Conservation (phyloP, 2,888 invertebrate genomes). For the Furcula furcula region DNA sequence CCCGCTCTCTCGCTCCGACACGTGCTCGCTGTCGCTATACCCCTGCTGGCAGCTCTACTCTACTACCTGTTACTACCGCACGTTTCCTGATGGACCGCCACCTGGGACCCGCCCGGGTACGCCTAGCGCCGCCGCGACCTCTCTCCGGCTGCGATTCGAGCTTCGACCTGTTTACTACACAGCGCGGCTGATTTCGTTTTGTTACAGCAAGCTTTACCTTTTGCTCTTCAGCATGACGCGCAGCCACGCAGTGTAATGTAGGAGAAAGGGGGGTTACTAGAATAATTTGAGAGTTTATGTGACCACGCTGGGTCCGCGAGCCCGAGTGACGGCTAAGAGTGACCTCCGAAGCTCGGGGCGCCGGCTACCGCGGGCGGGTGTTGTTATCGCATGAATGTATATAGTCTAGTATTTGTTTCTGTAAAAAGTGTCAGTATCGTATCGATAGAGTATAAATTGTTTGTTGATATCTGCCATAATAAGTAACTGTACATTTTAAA, state of each 20-base stretch:
- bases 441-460: constrained; percentile 68
- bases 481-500: constrained; percentile 75
- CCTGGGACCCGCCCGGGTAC: constrained; percentile 78
- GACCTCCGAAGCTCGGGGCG: no score
- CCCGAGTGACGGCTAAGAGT: neutral
- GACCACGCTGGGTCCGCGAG: constrained; percentile 32
- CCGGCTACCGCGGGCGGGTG: constrained; percentile 28
- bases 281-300: constrained; percentile 47
- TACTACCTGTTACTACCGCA: constrained; percentile 83
- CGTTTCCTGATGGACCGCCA: constrained; percentile 84
- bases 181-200: no score
- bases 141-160: constrained; percentile 9
- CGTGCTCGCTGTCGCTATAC: constrained; percentile 68
- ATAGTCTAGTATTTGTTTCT: constrained; percentile 61
- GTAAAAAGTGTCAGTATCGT: constrained; percentile 70
- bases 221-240: no score
- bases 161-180: no score
- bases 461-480: constrained; percentile 81
- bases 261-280: no score
- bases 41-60: constrained; percentile 80
- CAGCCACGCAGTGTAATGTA: no score
- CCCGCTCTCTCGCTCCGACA: constrained; percentile 75
- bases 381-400: constrained; percentile 58
- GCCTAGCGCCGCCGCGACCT: constrained; percentile 43
- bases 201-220: no score